These are phyloP conservation scores for Allolobophora icterica DNA, from an alignment of 2,888 invertebrate species.

Conservation along the genomic window DNA sequence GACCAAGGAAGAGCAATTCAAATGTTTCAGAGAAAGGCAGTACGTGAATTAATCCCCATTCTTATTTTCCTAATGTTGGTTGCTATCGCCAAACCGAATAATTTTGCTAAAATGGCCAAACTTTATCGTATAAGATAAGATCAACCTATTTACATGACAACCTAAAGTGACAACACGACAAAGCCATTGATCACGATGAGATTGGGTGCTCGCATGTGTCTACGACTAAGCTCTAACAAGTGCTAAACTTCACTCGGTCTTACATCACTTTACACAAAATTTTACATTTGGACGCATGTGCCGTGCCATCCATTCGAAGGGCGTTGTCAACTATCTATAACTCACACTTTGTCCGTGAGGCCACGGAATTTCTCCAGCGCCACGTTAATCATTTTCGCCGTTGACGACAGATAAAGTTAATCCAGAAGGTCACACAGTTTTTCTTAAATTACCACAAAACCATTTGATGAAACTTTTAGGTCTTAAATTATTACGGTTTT, in stretches of 20 bases:
- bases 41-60: too few species aligned
- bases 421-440: constrained; percentile 8
- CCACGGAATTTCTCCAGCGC: constrained; percentile 38
- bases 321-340: constrained; percentile 23
- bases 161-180: neutral
- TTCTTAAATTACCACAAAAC: neutral
- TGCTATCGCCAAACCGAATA: too few species aligned
- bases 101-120: neutral
- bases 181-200: neutral
- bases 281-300: neutral
- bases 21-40: too few species aligned
- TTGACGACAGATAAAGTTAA: constrained; percentile 25
- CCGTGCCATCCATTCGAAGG: neutral
- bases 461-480: neutral
- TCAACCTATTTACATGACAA: neutral
- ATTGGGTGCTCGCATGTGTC: neutral
- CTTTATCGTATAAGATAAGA: neutral
- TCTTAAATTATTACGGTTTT: neutral
- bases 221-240: neutral
- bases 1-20: too few species aligned
- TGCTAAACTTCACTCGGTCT: neutral
- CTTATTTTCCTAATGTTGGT: too few species aligned
- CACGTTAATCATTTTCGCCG: constrained; percentile 38
- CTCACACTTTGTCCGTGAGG: constrained; percentile 42
- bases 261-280: neutral